phyloP scores from a whole-genome alignment of 2,113 vertebrate genomes.

The Calidris pygmaea region DNA sequence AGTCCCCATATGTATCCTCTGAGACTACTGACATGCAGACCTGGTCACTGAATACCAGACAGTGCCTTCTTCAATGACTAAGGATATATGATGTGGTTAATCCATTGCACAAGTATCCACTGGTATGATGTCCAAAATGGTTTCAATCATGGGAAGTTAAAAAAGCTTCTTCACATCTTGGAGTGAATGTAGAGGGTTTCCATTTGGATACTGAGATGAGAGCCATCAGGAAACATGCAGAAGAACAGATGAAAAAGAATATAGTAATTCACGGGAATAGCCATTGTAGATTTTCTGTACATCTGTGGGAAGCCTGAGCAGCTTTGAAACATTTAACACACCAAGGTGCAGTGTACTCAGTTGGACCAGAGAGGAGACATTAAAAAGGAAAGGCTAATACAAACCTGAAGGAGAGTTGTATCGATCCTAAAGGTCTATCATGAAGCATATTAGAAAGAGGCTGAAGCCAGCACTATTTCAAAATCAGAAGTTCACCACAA shows the following conservation, averaged over 20 bases:
- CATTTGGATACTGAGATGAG: neutral
- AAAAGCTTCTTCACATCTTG: neutral
- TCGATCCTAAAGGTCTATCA: neutral
- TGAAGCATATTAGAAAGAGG: neutral
- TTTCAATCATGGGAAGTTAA: neutral
- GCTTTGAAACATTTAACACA: neutral
- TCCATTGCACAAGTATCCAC: neutral
- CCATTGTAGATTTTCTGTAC: neutral
- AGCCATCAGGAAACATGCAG: neutral
- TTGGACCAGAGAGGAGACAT: neutral
- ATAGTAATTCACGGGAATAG: neutral
- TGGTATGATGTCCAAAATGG: neutral
- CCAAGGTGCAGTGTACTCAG: neutral
- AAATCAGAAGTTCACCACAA: neutral
- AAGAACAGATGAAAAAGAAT: neutral
- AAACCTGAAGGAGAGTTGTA: neutral
- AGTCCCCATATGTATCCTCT: neutral
- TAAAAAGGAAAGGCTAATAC: neutral
- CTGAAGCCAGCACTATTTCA: neutral
- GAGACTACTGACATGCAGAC: neutral
- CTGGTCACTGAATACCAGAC: neutral
- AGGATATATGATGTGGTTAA: neutral
- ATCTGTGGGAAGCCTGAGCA: neutral
- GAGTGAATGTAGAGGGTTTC: neutral
- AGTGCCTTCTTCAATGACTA: neutral